Evolutionary conservation across 2,797 vertebrate species (phyloP).

Genomic region (Steatocranus sp.): DNA sequence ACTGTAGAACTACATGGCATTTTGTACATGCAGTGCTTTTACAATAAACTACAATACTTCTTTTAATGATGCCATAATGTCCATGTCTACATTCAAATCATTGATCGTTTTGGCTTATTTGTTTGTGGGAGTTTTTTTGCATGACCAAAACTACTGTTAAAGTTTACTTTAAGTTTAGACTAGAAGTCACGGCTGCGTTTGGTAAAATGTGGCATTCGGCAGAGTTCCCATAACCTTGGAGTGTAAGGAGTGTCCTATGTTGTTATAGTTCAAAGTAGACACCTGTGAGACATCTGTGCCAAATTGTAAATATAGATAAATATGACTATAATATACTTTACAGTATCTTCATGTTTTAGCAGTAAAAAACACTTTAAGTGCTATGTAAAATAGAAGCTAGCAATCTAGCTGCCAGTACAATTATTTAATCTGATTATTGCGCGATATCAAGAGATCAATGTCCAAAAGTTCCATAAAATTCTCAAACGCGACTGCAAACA

Average conservation of each 20-base stretch:
- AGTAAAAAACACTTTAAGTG: not conserved
- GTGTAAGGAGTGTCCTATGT: not conserved
- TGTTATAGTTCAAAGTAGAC: not conserved
- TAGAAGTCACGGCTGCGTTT: rapidly evolving
- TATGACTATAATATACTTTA: not conserved
- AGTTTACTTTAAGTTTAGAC: not conserved
- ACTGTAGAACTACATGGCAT: not conserved
- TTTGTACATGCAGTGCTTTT: not conserved
- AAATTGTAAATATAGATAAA: not conserved
- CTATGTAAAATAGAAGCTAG: not conserved
- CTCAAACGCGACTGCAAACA: not conserved
- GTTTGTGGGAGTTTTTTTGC: not conserved
- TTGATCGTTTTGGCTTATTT: not conserved
- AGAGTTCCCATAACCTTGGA: not conserved
- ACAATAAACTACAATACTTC: not conserved
- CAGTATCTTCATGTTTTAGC: not conserved
- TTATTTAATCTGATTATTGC: not conserved
- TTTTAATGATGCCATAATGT: not conserved
- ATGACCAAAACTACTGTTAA: not conserved
- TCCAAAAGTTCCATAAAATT: not conserved
- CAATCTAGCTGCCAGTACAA: not conserved
- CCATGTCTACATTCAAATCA: not conserved
- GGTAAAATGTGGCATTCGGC: not conserved
- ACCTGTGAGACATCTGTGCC: not conserved
- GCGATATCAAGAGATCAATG: not conserved